Conservation (phyloP, 2,113 vertebrate genomes). For the Carollia perspicillata region DNA sequence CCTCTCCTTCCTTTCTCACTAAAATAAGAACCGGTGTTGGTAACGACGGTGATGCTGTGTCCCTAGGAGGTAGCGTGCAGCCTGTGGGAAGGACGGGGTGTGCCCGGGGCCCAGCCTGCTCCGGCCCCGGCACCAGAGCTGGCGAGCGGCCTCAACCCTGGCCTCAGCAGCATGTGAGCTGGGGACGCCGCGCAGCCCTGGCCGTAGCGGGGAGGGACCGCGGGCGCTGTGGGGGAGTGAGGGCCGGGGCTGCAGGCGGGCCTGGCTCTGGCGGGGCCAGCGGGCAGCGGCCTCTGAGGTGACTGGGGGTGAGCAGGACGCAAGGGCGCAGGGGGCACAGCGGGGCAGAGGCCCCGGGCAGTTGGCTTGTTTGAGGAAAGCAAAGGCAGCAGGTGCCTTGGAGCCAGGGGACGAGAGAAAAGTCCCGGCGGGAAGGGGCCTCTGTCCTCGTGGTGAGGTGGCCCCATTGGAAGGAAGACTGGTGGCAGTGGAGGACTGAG, state of each 20-base stretch:
- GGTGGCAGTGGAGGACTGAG: neutral
- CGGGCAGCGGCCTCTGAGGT: neutral
- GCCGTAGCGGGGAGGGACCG: neutral
- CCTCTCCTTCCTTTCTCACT: neutral
- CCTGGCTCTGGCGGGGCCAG: accelerated
- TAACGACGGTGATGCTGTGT: accelerated
- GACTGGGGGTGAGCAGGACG: neutral
- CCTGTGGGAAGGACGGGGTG: neutral
- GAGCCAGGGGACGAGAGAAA: neutral
- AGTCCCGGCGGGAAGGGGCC: accelerated
- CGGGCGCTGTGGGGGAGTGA: accelerated
- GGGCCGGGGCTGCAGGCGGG: accelerated
- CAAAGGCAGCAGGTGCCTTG: neutral
- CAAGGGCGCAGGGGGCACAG: neutral
- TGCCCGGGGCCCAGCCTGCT: accelerated
- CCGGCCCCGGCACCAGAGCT: neutral
- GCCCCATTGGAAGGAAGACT: accelerated
- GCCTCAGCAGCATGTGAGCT: neutral
- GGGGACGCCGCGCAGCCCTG: neutral
- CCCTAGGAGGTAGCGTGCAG: accelerated
- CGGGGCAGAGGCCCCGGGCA: neutral
- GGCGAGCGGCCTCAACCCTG: accelerated
- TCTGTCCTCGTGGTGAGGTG: accelerated
- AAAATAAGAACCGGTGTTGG: neutral
- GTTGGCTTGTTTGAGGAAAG: neutral